Percentiles rank a stretch among this genome's conserved stretches.
These are phyloP conservation scores for Parapristionchus giblindavisi DNA, from an alignment of 2,888 invertebrate species.

Conservation along the genomic window DNA sequence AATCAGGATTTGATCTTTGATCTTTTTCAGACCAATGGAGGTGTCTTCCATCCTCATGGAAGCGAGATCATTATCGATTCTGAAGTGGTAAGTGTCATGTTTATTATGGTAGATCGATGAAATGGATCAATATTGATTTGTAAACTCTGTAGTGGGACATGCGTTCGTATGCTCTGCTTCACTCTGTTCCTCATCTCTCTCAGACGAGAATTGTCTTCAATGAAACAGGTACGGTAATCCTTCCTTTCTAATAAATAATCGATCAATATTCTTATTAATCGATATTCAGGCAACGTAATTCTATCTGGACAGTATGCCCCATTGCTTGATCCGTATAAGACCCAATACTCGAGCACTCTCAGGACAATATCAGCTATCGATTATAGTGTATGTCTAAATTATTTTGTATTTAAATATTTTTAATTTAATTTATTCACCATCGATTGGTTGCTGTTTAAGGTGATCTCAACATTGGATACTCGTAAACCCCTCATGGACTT, in stretches of 20 bases:
- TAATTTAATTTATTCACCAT: neutral
- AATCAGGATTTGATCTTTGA: slow-evolving; percentile 89
- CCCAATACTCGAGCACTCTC: slow-evolving; percentile 73
- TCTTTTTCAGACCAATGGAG: slow-evolving; percentile 41
- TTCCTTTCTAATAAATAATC: neutral
- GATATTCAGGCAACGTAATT: slow-evolving; percentile 44
- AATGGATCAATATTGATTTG: neutral
- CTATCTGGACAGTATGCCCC: slow-evolving; percentile 38
- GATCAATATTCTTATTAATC: neutral
- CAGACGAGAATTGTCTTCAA: slow-evolving; percentile 90
- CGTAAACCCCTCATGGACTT: slow-evolving; percentile 88
- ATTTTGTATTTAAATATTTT: too few relatives aligned
- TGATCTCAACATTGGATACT: slow-evolving; percentile 87
- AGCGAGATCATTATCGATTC: slow-evolving; percentile 87
- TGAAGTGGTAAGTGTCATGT: slow-evolving; percentile 77
- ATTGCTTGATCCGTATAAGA: slow-evolving; percentile 16
- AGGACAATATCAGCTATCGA: slow-evolving; percentile 92
- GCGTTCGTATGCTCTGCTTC: slow-evolving; percentile 88
- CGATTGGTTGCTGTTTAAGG: slow-evolving; percentile 67
- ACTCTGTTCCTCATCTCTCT: slow-evolving; percentile 91
- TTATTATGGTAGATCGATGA: neutral
- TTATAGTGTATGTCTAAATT: slow-evolving; percentile 77
- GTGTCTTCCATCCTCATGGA: slow-evolving; percentile 63
- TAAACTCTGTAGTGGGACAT: slow-evolving; percentile 83
- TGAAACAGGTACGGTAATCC: slow-evolving; percentile 81